These are phyloP conservation scores for Zygogramma bicolorata DNA, from an alignment of 2,888 invertebrate genomes.

Conservation along the genomic window DNA sequence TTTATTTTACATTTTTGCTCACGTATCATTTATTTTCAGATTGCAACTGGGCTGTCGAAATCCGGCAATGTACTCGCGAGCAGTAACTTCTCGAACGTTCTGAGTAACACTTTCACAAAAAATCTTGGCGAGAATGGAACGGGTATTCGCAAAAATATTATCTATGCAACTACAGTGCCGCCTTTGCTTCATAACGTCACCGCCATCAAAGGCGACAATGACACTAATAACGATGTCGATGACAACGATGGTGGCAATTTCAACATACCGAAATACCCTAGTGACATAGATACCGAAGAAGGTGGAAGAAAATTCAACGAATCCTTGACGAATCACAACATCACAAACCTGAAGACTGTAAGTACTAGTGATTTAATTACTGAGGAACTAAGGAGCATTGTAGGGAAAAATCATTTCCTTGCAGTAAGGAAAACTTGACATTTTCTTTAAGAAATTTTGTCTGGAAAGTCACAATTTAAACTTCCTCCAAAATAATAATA, in stretches of 20 bases:
- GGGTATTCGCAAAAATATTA: conserved; percentile 62
- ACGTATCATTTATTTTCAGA: conserved; percentile 19
- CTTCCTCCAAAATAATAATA: too few species aligned
- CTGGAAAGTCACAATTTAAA: too few species aligned
- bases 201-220: conserved; percentile 1
- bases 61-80: neutral
- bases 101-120: conserved; percentile 33
- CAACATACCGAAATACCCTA: conserved; percentile 61
- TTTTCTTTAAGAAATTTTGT: too few species aligned
- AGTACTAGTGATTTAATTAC: too few species aligned
- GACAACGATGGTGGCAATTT: conserved; percentile 51
- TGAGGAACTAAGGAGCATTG: too few species aligned
- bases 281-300: conserved; percentile 55
- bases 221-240: conserved; percentile 24
- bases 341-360: conserved; percentile 63
- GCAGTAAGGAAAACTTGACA: too few species aligned
- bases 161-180: conserved; percentile 29
- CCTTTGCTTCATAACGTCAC: conserved; percentile 26
- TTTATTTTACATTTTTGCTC: too few species aligned
- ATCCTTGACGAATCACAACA: conserved; percentile 67
- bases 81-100: neutral
- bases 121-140: conserved; percentile 69
- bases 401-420: too few species aligned
- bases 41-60: conserved; percentile 6
- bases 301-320: conserved; percentile 59